Evolutionary conservation across 1,140 invertebrate genomes (phyloP).

Genomic region (Brevipalpus yothersi): DNA sequence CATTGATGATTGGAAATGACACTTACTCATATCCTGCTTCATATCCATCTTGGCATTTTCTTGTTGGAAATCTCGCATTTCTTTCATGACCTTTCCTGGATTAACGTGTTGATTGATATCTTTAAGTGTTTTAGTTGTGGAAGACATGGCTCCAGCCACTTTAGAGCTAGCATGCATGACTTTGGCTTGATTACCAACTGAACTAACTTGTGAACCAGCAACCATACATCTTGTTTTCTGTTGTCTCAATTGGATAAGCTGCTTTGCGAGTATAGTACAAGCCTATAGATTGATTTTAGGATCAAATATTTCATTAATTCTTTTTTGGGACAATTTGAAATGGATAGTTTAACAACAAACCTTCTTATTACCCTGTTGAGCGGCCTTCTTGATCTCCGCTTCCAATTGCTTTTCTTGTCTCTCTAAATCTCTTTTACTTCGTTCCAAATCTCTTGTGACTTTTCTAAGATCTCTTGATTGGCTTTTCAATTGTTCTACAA

Average conservation of each 20-base stretch:
- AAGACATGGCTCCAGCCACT: slow-evolving; percentile 56
- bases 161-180: slow-evolving; percentile 62
- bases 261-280: slow-evolving; percentile 44
- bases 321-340: neutral
- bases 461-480: slow-evolving; percentile 52
- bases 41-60: slow-evolving; percentile 69
- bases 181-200: slow-evolving; percentile 52
- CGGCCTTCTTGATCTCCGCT: slow-evolving; percentile 64
- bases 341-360: slow-evolving; percentile 19
- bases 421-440: slow-evolving; percentile 49
- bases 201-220: slow-evolving; percentile 41
- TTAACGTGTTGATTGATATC: slow-evolving; percentile 67
- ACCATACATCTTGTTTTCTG: slow-evolving; percentile 56
- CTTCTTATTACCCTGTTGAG: slow-evolving; percentile 59
- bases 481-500: slow-evolving; percentile 50
- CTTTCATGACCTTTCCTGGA: slow-evolving; percentile 49
- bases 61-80: slow-evolving; percentile 52
- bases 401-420: slow-evolving; percentile 71
- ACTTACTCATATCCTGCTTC: slow-evolving; percentile 71
- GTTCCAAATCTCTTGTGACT: slow-evolving; percentile 53
- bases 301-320: slow-evolving; percentile 2
- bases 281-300: slow-evolving; percentile 25
- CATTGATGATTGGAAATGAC: neutral
- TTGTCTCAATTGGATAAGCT: slow-evolving; percentile 58
- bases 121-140: slow-evolving; percentile 61